A percentile compares a stretch with the other conserved stretches of the same genome.
Conservation (phyloP, 2,888 invertebrate genomes). For the Dysmachus trigonus region DNA sequence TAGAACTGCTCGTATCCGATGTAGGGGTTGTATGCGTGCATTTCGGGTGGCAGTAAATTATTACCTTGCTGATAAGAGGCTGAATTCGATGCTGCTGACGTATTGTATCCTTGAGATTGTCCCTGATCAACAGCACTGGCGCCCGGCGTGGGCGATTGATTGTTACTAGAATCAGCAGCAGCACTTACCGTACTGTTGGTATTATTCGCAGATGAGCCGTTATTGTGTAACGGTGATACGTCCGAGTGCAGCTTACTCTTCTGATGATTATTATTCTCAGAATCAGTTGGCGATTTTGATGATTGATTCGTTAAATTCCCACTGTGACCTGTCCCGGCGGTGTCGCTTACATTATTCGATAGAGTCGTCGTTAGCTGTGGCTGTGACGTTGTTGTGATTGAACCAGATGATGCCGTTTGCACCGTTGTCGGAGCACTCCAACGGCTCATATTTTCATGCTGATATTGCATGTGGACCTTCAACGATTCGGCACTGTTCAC, state of each 20-base stretch:
- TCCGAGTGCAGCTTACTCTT: conserved; percentile 60
- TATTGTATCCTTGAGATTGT: not conserved
- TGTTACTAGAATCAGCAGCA: conserved; percentile 80
- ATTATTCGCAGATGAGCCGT: conserved; percentile 47
- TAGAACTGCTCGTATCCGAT: conserved; percentile 62
- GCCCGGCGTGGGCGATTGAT: conserved; percentile 62
- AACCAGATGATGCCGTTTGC: not conserved
- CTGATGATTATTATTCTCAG: conserved; percentile 67
- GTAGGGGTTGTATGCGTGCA: conserved; percentile 57
- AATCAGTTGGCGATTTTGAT: conserved; percentile 49
- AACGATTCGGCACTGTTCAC: conserved; percentile 80
- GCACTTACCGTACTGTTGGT: conserved; percentile 69
- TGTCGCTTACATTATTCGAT: not conserved
- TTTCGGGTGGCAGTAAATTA: conserved; percentile 49
- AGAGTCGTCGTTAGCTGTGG: conserved; percentile 14
- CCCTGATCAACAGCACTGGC: not conserved
- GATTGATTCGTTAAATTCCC: conserved; percentile 43
- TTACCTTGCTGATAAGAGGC: conserved; percentile 35
- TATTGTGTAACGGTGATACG: conserved; percentile 50
- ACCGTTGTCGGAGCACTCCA: conserved; percentile 50
- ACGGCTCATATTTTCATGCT: conserved; percentile 71
- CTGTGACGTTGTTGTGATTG: conserved; percentile 32
- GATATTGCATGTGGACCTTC: conserved; percentile 82
- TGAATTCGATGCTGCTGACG: conserved; percentile 44
- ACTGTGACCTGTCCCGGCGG: conserved; percentile 2